Evolutionary conservation across 2,113 vertebrate genomes (phyloP), one percentile per base, ranked within the genome.

Genomic region (Rhabdomys dilectus): DNA sequence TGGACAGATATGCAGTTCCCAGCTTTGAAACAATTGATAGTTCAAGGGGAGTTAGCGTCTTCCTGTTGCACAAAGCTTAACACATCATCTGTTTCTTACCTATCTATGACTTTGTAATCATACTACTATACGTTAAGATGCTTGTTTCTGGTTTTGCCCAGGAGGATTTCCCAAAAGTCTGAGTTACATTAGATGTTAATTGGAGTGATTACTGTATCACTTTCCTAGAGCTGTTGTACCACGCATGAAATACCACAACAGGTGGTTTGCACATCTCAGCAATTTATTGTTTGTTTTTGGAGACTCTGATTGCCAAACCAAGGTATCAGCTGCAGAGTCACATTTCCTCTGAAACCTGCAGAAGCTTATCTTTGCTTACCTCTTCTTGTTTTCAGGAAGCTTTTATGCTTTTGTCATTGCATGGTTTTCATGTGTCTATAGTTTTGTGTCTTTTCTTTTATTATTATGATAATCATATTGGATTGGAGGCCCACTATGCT

Each of bases 21-120:
- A 11, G 45, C 72, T 92, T 81, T 22, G 56, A 92, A 95, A n/a
- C 8, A 39, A 9, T 84, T 70, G 53, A 31, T 53, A 90, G 4
- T 93, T 62, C 77, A 70, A 53, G 60, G 34, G 31, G 15, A 36
- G 16, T 34, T 95, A 92, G 53, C 51, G 78, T 82, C 73, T 29
- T 93, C 48, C 29, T 92, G 48, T 48, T 85, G 22, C 48, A 48
- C 29, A 84, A 91, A 92, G 88, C 60, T 16, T 70, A 19, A 45
- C 11, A 42, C 4, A 48, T 72, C 85, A 64, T 64, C 96, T 93
- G 29, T 5, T 82, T n/a, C 86, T 89, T 91, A 60, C 17, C n/a
- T 53, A 56, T 70, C 78, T 91, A 70, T 91, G 82, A 68, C 48
- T 93, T 95, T 93, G 13, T 96, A 42, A 89, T 92, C 58, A 87